Base-by-base conservation (phyloP, 1,140 invertebrate species). In the Riptortus pedestris region DNA sequence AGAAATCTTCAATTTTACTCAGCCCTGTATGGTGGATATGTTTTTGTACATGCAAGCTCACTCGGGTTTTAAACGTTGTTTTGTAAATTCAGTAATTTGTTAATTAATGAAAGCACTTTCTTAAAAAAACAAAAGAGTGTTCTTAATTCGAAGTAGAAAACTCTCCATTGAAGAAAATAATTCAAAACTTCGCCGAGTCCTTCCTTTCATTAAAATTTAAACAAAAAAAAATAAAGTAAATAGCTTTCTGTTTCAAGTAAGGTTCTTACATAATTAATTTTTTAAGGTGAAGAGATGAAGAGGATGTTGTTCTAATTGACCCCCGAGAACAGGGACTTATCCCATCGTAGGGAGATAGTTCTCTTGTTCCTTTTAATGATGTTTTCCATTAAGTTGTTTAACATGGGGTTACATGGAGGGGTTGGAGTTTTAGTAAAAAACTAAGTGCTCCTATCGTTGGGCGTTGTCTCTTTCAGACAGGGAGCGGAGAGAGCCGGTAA, bases 221-320 rank as follows among this genome's bases (percentile, higher is more conserved):
- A n/a, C 22, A 9, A n/a, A n/a, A 22, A 18, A 22, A 18, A 12
- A 47, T 47, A 18, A 47, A 22, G 7, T 22, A 47, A 47, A 47
- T 47, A 22, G 45, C 45, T 47, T 47, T 47, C 45, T 47, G 18
- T 47, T n/a, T 47, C 4, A 47, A 47, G 45, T n/a, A n/a, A 47
- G 45, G 22, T 47, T 47, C 45, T 47, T 47, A 47, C 45, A 47
- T 47, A 47, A 47, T 47, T 47, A 47, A 47, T 47, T 47, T 22
- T 22, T n/a, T 47, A 20, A 20, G 45, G n/a, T 20, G 22, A 47
- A 18, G 45, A 47, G 33, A 9, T 38, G 33, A 38, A 38, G 33
- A 22, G 45, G n/a, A n/a, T 47, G 45, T 47, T 47, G 45, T 47
- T 47, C 22, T 47, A 47, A 47, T 47, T 47, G 45, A 22, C 45